phyloP scores from a whole-genome alignment of 2,888 invertebrate species.

The Dolichopus griseipennis region DNA sequence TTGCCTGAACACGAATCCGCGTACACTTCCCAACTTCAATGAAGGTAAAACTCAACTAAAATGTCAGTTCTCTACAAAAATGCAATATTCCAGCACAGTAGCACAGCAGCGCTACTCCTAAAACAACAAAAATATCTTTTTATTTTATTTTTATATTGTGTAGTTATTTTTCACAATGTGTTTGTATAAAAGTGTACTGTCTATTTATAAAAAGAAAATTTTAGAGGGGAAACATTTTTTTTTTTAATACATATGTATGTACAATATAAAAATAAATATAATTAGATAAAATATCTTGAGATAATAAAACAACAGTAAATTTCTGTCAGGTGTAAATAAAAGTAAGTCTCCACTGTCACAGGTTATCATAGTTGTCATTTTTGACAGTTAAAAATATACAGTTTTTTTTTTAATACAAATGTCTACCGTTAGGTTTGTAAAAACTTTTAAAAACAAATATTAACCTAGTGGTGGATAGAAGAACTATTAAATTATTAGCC shows the following conservation, averaged over 20 bases:
- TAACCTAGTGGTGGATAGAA: neutral
- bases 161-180: too few species aligned
- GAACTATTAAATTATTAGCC: neutral
- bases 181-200: too few species aligned
- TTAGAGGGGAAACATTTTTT: too few species aligned
- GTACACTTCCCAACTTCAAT: neutral
- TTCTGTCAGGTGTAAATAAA: neutral
- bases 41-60: conserved; percentile 6
- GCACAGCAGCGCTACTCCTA: too few species aligned
- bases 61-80: neutral
- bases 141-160: too few species aligned
- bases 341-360: neutral
- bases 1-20: neutral
- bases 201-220: too few species aligned
- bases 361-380: neutral
- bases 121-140: too few species aligned
- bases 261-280: too few species aligned
- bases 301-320: too few species aligned
- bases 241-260: too few species aligned
- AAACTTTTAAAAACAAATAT: too few species aligned
- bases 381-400: neutral
- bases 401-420: neutral
- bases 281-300: too few species aligned
- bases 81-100: neutral
- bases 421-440: neutral